These are phyloP conservation scores for Melanchra persicariae DNA, from an alignment of 2,888 invertebrate genomes.

Conservation along the genomic window DNA sequence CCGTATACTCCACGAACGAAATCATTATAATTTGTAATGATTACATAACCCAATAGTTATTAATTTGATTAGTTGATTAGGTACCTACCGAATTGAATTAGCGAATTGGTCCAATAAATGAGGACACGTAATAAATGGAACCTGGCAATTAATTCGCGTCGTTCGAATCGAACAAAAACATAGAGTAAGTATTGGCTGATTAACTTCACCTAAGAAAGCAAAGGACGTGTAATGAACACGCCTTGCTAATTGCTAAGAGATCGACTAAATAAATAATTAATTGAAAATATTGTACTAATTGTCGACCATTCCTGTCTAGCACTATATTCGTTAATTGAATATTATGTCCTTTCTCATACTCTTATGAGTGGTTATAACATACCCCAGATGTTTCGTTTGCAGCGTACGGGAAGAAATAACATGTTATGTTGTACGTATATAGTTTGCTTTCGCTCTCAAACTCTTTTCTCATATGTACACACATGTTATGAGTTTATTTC, in stretches of 20 bases:
- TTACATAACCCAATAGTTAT: conserved; percentile 39
- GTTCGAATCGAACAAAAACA: conserved; percentile 47
- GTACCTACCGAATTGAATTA: conserved; percentile 24
- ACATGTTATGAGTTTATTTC: conserved; percentile 62
- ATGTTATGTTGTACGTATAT: conserved; percentile 15
- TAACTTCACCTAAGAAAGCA: conserved; percentile 30
- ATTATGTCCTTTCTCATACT: conserved; percentile 5
- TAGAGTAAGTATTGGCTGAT: conserved; percentile 26
- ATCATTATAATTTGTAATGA: conserved; percentile 29
- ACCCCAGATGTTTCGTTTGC: conserved; percentile 40
- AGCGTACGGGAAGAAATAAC: conserved; percentile 20
- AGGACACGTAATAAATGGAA: conserved; percentile 51
- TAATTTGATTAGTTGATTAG: conserved; percentile 45
- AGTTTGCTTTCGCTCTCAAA: conserved; percentile 23
- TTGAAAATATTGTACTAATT: conserved; percentile 20
- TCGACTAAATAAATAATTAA: conserved; percentile 17
- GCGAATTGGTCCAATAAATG: conserved; percentile 35
- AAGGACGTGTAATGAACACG: conserved; percentile 18
- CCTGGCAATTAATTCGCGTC: conserved; percentile 45
- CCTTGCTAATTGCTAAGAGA: conserved; percentile 28
- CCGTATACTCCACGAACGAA: not conserved
- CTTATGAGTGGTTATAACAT: conserved; percentile 12
- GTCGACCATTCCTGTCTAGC: conserved; percentile 8
- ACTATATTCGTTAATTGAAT: conserved; percentile 9
- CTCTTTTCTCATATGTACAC: conserved; percentile 44